A percentile compares a stretch with the other conserved stretches of the same genome.
Evolutionary conservation across 2,113 vertebrate genomes (phyloP).

Genomic region (Toxotes jaculatrix): DNA sequence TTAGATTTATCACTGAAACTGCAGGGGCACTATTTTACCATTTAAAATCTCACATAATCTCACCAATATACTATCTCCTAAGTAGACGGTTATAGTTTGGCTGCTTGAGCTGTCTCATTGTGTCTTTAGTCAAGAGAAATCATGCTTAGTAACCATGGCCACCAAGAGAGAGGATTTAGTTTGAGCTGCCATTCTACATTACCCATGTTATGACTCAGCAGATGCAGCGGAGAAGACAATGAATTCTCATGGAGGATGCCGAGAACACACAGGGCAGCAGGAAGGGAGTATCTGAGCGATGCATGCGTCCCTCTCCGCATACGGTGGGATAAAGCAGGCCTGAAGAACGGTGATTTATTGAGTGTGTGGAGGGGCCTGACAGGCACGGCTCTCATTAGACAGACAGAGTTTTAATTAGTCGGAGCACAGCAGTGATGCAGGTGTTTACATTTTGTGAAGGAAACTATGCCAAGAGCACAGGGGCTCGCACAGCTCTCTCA

Average conservation of each 20-base stretch:
- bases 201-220: constrained; percentile 53
- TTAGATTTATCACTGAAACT: constrained; percentile 12
- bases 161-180: constrained; percentile 52
- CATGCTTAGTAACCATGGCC: constrained; percentile 32
- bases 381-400: constrained; percentile 81
- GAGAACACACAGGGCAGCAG: constrained; percentile 59
- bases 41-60: background rate
- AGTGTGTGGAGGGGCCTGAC: constrained; percentile 72
- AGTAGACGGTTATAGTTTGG: constrained; percentile 28
- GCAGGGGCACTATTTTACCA: constrained; percentile 1
- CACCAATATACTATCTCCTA: background rate
- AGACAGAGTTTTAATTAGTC: constrained; percentile 81
- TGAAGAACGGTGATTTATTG: constrained; percentile 81
- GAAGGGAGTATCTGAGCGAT: constrained; percentile 58
- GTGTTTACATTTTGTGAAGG: constrained; percentile 76
- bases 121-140: constrained; percentile 31
- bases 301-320: constrained; percentile 33
- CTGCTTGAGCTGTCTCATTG: constrained; percentile 48
- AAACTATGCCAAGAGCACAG: constrained; percentile 73
- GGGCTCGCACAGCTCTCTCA: constrained; percentile 60
- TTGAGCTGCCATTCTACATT: constrained; percentile 57
- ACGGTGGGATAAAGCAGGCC: constrained; percentile 72
- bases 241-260: constrained; percentile 55
- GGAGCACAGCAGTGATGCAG: constrained; percentile 73
- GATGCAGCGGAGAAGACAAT: constrained; percentile 46